These are phyloP conservation scores for Talpa occidentalis DNA, from an alignment of 2,113 vertebrate genomes.

Conservation along the genomic window DNA sequence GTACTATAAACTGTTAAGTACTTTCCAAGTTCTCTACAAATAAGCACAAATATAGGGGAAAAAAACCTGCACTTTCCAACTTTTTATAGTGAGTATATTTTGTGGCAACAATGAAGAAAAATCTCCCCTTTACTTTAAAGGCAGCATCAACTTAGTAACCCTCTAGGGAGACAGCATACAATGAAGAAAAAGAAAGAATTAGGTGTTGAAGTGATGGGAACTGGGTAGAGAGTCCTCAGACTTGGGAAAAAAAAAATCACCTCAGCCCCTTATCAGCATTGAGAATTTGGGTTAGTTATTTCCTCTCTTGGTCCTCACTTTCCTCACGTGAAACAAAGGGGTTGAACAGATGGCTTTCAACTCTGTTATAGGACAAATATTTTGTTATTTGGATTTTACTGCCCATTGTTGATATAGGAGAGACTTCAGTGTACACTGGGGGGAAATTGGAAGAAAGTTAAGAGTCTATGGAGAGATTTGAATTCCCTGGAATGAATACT, in stretches of 20 bases:
- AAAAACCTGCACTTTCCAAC: not conserved
- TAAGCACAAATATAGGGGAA: not conserved
- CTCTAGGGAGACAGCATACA: not conserved
- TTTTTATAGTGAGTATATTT: constrained; percentile 34
- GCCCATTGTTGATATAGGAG: not conserved
- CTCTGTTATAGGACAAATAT: not conserved
- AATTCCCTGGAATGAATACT: not conserved
- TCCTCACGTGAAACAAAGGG: not conserved
- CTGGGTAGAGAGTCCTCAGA: not conserved
- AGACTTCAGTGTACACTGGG: not conserved
- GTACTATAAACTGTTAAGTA: constrained; percentile 18
- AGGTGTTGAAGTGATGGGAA: not conserved
- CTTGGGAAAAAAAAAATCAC: not conserved
- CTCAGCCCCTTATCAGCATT: not conserved
- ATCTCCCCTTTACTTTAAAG: constrained; percentile 40
- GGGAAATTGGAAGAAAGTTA: not conserved
- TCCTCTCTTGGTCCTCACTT: not conserved
- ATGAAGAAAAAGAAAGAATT: not conserved
- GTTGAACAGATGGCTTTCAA: not conserved
- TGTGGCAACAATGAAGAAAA: constrained; percentile 5
- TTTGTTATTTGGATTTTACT: constrained; percentile 28
- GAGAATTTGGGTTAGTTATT: not conserved
- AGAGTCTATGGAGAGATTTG: not conserved
- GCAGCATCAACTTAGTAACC: not conserved
- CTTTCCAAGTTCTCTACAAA: constrained; percentile 52